Base-by-base conservation (phyloP, 1,140 invertebrate species). In the Phocides pigmalion region DNA sequence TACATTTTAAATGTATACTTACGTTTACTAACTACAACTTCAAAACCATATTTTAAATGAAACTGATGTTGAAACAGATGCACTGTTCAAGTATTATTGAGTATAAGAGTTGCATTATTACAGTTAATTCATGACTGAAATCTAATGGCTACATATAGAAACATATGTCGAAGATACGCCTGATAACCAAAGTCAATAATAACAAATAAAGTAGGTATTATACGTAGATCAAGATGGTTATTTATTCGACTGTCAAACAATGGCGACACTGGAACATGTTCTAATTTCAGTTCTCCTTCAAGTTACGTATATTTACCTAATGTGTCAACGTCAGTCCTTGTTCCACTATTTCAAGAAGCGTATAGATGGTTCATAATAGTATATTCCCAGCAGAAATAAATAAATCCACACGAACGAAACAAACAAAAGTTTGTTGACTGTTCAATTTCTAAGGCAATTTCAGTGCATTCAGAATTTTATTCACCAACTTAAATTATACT, bases 341-440 rank as follows among this genome's bases (percentile, higher is more conserved):
- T 77, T 82, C 73, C 74, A 86, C 82, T 88, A 89, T 83, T 87
- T 87, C 73, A 89, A 70, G 73, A 80, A 74, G 73, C 74, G 74
- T 83, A 86, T 78, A 70, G 76, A 81, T 88, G 76, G 84, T 79
- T 84, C 89, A 91, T 91, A 91, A 84, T 91, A 81, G 72, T 79
- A 66, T 82, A 82, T 80, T 82, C 70, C 73, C 59, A 50, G 74
- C 70, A 79, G 80, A 77, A 88, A 82, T 78, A 82, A 81, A 82
- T 83, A 77, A 74, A 81, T 81, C 75, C 81, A 84, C 85, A 86
- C 67, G 74, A 86, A 78, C 87, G 83, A 87, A 89, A 91, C 85
- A 91, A 92, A 91, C 88, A 92, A 92, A 89, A 92, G 84, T 92
- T 92, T 92, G 89, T 92, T 92, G 89, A 91, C 87, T 92, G 84